phyloP scores from a whole-genome alignment of 2,888 invertebrate genomes.

The Carabus problematicus region DNA sequence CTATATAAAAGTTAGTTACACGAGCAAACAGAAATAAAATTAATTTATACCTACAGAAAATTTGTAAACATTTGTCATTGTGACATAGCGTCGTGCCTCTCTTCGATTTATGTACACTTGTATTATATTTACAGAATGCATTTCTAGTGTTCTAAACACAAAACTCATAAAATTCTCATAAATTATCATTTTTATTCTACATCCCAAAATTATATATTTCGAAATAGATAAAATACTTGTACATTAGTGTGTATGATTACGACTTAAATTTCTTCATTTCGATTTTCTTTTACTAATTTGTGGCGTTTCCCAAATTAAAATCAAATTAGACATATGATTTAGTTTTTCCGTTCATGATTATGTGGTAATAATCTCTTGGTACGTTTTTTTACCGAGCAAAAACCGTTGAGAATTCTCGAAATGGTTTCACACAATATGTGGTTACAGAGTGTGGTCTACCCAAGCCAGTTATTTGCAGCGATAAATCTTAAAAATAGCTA shows the following conservation, averaged over 20 bases:
- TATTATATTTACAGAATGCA: no score
- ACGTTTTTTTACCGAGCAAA: slow-evolving; percentile 6
- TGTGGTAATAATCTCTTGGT: neutral
- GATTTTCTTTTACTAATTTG: no score
- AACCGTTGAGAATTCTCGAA: slow-evolving; percentile 11
- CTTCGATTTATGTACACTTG: no score
- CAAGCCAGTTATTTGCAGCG: slow-evolving; percentile 32
- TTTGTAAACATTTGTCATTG: slow-evolving; percentile 33
- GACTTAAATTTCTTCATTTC: no score
- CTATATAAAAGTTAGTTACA: slow-evolving; percentile 13
- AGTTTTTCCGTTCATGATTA: neutral
- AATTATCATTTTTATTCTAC: no score
- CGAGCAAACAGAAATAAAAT: slow-evolving; percentile 30
- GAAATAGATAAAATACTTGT: no score
- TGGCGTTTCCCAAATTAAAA: neutral
- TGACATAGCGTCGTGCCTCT: slow-evolving; percentile 20
- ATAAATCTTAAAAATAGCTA: slow-evolving; percentile 40
- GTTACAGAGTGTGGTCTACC: slow-evolving; percentile 28
- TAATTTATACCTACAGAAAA: slow-evolving; percentile 35
- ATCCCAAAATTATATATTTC: no score
- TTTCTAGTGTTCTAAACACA: no score
- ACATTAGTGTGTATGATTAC: no score
- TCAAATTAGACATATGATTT: neutral
- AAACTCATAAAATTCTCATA: no score
- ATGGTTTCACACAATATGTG: slow-evolving; percentile 37